phyloP scores from a whole-genome alignment of 2,113 vertebrate genomes.

The Phasianus colchicus region DNA sequence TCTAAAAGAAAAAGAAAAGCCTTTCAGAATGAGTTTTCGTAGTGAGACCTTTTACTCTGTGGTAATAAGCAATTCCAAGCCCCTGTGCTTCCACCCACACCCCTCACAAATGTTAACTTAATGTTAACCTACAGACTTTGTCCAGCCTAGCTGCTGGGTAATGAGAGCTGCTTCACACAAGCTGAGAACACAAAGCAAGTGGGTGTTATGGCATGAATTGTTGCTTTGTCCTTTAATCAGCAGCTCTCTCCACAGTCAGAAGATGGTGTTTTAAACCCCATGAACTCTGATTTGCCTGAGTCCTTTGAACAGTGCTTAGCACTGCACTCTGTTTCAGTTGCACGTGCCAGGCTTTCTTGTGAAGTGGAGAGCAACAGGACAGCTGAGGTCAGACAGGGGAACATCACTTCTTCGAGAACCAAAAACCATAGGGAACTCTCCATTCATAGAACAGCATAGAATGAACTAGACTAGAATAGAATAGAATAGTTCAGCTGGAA shows the following conservation, averaged over 20 bases:
- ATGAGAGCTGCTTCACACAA: not conserved
- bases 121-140: slow-evolving; percentile 13
- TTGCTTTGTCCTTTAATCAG: not conserved
- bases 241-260: not conserved
- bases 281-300: not conserved
- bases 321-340: rapidly evolving
- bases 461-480: not conserved
- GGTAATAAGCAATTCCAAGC: not conserved
- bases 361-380: not conserved
- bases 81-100: not conserved
- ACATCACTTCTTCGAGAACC: not conserved
- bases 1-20: not conserved
- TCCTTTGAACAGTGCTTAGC: not conserved
- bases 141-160: not conserved
- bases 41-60: not conserved
- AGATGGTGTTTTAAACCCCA: not conserved
- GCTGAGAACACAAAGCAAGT: not conserved
- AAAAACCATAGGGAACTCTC: not conserved
- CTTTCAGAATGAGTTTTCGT: not conserved
- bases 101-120: slow-evolving; percentile 10
- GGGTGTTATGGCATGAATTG: not conserved
- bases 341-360: not conserved
- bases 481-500: not conserved
- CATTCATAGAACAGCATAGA: not conserved
- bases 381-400: not conserved